Evolutionary conservation across 2,888 invertebrate species (phyloP), one percentile per base, ranked within the genome.

Genomic region (Octodonta nipae): DNA sequence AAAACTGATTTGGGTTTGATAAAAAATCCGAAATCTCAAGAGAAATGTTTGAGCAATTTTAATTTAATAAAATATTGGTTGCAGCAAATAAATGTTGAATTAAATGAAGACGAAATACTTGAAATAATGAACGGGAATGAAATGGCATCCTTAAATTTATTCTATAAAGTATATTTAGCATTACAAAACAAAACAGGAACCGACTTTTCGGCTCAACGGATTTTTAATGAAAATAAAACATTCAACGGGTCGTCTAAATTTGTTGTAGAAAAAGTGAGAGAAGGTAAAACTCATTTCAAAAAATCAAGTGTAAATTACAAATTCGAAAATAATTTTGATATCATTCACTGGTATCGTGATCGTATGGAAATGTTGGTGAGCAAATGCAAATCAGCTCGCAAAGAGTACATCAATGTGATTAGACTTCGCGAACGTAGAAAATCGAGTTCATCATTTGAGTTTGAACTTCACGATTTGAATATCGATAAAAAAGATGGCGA

Each of bases 81-180:
- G 17, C 56, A 53, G 3, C 60, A 61, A 25, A 44, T 75, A 3
- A 65, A 68, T 26, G 60, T 75, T 1, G 44, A 56, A 27, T 50
- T 69, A 38, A 56, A 51, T 26, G 62, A 66, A 13, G 46, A 60
- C 3, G 68, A 68, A 32, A 46, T 73, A 27, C 51, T 55, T 3
- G 63, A 63, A 32, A 62, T 75, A 10, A 66, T 66, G 37, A 58
- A 62, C 33, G 68, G 67, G 1, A 64, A 60, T 35, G 67, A 70
- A 3, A 63, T 67, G 5, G 54, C 67, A 1, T 56, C 72, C 4
- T 55, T 74, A 3, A 64, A 69, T 15, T 47, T 78, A 2, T 72
- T 75, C 50, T 75, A 75, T 53, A 68, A 71, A 52, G 53, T 77
- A 3, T 76, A 71, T 48, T 56, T 76, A 5, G 64, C 65, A 38